phyloP scores from a whole-genome alignment of 2,888 invertebrate genomes.

The Diloba caeruleocephala region DNA sequence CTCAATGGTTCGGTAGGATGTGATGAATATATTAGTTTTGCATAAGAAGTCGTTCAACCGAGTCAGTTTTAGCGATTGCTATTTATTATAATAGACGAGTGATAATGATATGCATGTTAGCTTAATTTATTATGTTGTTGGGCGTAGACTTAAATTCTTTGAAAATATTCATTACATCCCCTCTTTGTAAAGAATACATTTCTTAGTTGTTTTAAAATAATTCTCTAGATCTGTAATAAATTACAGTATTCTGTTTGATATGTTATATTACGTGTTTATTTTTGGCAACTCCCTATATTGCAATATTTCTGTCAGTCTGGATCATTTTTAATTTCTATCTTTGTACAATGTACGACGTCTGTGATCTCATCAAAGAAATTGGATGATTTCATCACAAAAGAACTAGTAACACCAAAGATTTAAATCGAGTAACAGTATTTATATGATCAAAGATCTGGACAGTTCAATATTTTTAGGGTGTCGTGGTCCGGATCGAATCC shows the following conservation, averaged over 20 bases:
- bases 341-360: no score
- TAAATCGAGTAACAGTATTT: no score
- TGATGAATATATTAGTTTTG: constrained; percentile 50
- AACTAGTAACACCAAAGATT: no score
- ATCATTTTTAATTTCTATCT: no score
- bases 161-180: constrained; percentile 63
- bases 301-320: background rate
- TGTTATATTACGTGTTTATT: constrained; percentile 52
- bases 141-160: constrained; percentile 48
- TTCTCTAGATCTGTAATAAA: constrained; percentile 85
- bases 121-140: constrained; percentile 66
- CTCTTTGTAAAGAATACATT: constrained; percentile 68
- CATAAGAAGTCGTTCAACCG: constrained; percentile 42
- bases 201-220: constrained; percentile 74
- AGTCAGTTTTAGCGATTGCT: constrained; percentile 60
- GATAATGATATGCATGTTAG: constrained; percentile 46
- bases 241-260: constrained; percentile 83
- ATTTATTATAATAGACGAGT: constrained; percentile 20
- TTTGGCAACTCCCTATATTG: background rate
- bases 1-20: constrained; percentile 46
- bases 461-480: no score
- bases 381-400: no score
- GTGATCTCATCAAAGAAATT: no score
- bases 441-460: no score
- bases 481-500: no score